Percentiles rank a stretch among this genome's conserved stretches.
These are phyloP conservation scores for Campaea margaritaria DNA, from an alignment of 2,888 invertebrate species.

Conservation along the genomic window DNA sequence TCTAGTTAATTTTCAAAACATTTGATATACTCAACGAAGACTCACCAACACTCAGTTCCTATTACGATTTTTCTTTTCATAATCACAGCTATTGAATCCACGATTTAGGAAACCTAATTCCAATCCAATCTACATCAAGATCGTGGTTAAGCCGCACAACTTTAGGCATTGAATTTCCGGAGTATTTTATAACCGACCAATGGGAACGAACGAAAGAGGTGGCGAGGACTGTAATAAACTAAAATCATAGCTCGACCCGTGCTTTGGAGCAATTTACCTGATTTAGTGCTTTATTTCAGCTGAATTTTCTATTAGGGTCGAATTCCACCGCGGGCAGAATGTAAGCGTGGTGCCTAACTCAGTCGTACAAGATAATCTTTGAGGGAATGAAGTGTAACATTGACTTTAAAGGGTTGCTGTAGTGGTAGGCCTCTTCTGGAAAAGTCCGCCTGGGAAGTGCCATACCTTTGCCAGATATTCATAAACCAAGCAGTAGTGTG, in stretches of 20 bases:
- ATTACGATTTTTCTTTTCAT: constrained; percentile 8
- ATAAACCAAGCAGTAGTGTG: too few species aligned
- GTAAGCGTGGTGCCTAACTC: too few species aligned
- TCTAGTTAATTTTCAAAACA: neutral
- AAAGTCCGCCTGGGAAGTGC: too few species aligned
- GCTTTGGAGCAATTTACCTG: constrained; percentile 40
- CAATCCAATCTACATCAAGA: constrained; percentile 34
- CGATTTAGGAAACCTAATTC: constrained; percentile 28
- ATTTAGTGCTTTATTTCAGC: constrained; percentile 42
- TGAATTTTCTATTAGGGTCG: constrained; percentile 29
- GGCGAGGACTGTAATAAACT: constrained; percentile 48
- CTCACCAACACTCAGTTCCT: neutral
- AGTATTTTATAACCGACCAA: constrained; percentile 39
- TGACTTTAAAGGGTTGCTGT: too few species aligned
- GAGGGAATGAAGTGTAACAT: neutral
- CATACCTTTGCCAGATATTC: too few species aligned
- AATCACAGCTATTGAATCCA: constrained; percentile 25
- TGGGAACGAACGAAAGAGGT: constrained; percentile 36
- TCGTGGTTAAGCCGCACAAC: constrained; percentile 35
- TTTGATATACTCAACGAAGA: too few species aligned
- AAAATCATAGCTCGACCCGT: constrained; percentile 35
- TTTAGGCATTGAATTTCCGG: constrained; percentile 44
- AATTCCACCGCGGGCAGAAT: neutral
- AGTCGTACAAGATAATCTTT: too few species aligned
- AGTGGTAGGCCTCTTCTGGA: too few species aligned